Evolutionary conservation across 2,888 invertebrate species (phyloP).

Genomic region (Melieria omissa): DNA sequence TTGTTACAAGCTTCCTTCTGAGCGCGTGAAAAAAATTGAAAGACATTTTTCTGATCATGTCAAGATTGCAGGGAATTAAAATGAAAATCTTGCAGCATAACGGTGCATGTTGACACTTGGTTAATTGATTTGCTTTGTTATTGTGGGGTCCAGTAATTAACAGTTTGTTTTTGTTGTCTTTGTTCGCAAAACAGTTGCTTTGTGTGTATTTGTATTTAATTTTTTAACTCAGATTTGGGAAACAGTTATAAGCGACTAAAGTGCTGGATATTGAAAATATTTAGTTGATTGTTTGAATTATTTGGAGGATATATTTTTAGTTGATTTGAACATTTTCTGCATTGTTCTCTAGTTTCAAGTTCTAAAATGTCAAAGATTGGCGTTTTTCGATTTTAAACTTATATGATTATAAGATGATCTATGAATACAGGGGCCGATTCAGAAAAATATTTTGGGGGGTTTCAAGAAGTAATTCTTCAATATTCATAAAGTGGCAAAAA

Average conservation of each 20-base stretch:
- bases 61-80: background rate
- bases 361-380: too few relatives aligned
- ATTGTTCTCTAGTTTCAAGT: too few relatives aligned
- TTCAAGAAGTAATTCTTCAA: too few relatives aligned
- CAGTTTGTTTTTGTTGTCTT: background rate
- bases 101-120: background rate
- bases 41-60: background rate
- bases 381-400: too few relatives aligned
- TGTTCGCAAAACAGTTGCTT: background rate
- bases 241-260: background rate
- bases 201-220: background rate
- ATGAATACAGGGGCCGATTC: too few relatives aligned
- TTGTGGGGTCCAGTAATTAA: background rate
- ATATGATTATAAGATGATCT: too few relatives aligned
- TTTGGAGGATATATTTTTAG: too few relatives aligned
- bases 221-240: background rate
- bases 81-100: background rate
- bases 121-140: background rate
- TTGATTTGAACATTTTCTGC: too few relatives aligned
- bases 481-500: too few relatives aligned
- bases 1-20: slow-evolving; percentile 1
- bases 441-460: too few relatives aligned
- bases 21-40: background rate
- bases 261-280: background rate
- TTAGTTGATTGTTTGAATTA: background rate